phyloP scores from a whole-genome alignment of 1,140 invertebrate species.

The Contarinia nasturtii region DNA sequence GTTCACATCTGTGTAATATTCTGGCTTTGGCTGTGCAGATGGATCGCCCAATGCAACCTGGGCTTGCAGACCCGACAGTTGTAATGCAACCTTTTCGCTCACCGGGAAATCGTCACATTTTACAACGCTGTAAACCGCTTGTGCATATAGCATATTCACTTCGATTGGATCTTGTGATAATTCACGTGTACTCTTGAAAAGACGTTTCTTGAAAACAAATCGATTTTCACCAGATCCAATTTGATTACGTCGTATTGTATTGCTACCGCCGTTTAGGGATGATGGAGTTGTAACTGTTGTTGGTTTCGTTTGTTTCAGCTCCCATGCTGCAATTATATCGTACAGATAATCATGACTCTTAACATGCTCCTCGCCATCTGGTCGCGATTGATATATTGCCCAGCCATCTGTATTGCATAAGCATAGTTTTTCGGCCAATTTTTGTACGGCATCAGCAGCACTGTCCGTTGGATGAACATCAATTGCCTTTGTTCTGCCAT shows the following conservation, averaged over 20 bases:
- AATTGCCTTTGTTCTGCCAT: slow-evolving; percentile 86
- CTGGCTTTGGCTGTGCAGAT: slow-evolving; percentile 30
- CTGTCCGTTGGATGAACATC: slow-evolving; percentile 90
- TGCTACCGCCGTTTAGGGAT: slow-evolving; percentile 10
- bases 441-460: slow-evolving; percentile 69
- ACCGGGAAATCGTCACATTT: slow-evolving; percentile 91
- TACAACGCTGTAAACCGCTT: slow-evolving; percentile 85
- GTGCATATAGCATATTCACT: slow-evolving; percentile 84
- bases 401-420: slow-evolving; percentile 70
- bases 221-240: slow-evolving; percentile 72
- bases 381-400: slow-evolving; percentile 77
- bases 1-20: slow-evolving; percentile 63
- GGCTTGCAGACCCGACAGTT: slow-evolving; percentile 81
- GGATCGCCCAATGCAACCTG: slow-evolving; percentile 84
- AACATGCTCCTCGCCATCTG: slow-evolving; percentile 79
- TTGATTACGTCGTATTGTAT: slow-evolving; percentile 30
- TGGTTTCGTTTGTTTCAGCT: slow-evolving; percentile 51
- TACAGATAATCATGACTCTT: slow-evolving; percentile 82
- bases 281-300: slow-evolving; percentile 19
- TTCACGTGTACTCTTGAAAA: slow-evolving; percentile 74
- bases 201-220: slow-evolving; percentile 78
- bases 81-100: slow-evolving; percentile 82
- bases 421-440: slow-evolving; percentile 76
- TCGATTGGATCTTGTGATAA: slow-evolving; percentile 92
- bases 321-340: slow-evolving; percentile 87